Base-by-base conservation (phyloP, 2,113 vertebrate species). In the Calidris pygmaea region DNA sequence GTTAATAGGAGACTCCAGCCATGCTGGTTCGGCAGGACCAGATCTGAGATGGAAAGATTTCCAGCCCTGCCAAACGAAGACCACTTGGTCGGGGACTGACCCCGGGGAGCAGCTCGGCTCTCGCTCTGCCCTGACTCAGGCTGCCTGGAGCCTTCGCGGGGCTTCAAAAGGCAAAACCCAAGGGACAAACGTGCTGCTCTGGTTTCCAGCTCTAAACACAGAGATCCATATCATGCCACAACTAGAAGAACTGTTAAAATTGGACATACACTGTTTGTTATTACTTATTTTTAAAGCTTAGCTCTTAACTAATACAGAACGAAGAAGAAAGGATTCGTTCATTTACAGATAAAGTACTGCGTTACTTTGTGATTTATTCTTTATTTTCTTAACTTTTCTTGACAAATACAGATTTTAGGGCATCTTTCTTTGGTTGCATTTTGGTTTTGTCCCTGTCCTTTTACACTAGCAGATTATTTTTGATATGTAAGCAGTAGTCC, bases 111-210 rank as follows among this genome's bases (percentile, higher is more conserved):
- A 65, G 81, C 73, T 65, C 0, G 0, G 43, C 63, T 18, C 3
- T 37, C 0, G 0, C 16, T 32, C 87, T 83, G 72, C 48, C 7
- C 37, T 0, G 1, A 52, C 76, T 43, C 39, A 6, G 32, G 58
- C 56, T 21, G 1, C 6, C 8, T 5, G 8, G 45, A 67, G 63
- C 32, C 32, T 41, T 50, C 43, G 27, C 0, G 0, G 59, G 24
- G 67, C 76, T 95, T 55, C 66, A 75, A 39, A 37, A 67, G 37
- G 27, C 65, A 72, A 45, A 87, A 34, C 59, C 56, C 34, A 10
- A 32, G 80, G 63, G 35, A 39, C 20, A 30, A 56, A 35, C 35
- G 65, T 81, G 68, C 70, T 80, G 39, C 50, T 94, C 55, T 66
- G 45, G 7, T 56, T 81, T 77, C 52, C 62, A 65, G 43, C 79